Evolutionary conservation across 2,888 invertebrate species (phyloP).

Genomic region (Amblyjoppa proteus): DNA sequence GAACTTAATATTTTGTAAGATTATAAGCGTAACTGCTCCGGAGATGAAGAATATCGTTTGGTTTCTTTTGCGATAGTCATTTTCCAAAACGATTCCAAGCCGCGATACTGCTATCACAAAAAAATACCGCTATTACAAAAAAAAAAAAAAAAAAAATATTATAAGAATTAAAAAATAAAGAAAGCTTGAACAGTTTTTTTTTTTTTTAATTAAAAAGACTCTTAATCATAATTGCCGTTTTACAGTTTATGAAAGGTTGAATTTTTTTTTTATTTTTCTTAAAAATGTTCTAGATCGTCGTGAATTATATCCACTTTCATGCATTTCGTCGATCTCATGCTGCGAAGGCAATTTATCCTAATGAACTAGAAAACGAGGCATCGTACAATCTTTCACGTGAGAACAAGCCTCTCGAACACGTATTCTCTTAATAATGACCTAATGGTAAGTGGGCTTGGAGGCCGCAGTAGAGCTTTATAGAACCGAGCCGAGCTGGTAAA

Average conservation of each 20-base stretch:
- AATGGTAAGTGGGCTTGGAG: slow-evolving; percentile 59
- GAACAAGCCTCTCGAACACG: slow-evolving; percentile 37
- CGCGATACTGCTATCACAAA: no score
- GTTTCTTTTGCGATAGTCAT: no score
- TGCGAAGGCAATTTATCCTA: not conserved
- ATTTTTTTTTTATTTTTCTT: not conserved
- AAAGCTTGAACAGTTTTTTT: not conserved
- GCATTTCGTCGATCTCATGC: not conserved
- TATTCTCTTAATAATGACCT: slow-evolving; percentile 62
- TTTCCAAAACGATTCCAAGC: no score
- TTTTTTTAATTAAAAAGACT: not conserved
- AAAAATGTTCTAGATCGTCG: not conserved
- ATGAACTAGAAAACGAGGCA: slow-evolving; percentile 17
- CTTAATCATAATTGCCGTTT: not conserved
- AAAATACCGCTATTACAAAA: no score
- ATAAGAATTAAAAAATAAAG: not conserved
- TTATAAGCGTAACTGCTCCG: no score
- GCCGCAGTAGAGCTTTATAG: slow-evolving; percentile 40
- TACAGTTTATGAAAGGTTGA: not conserved
- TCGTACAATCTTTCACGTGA: slow-evolving; percentile 12
- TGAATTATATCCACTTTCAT: not conserved
- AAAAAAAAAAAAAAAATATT: no score
- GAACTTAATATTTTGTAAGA: no score
- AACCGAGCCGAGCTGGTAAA: slow-evolving; percentile 48
- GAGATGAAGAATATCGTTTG: no score